Percentiles rank a stretch among this genome's conserved stretches.
These are phyloP conservation scores for Sebastes cheni DNA, from an alignment of 2,797 vertebrate species.

Conservation along the genomic window DNA sequence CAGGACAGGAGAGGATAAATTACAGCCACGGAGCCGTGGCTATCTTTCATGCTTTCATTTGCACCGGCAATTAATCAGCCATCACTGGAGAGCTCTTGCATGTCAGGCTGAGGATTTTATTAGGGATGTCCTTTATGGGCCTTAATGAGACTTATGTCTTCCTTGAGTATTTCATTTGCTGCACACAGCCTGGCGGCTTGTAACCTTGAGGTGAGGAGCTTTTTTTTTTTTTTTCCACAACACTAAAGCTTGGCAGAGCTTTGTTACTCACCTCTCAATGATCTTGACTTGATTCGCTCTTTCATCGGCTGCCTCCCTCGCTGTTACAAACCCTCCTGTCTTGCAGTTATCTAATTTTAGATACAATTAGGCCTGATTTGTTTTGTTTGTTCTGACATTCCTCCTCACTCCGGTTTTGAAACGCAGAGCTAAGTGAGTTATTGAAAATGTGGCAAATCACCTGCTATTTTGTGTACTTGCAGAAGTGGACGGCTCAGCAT, in stretches of 20 bases:
- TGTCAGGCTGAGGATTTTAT: slow-evolving; percentile 85
- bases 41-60: slow-evolving; percentile 82
- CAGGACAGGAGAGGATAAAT: slow-evolving; percentile 82
- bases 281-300: slow-evolving; percentile 68
- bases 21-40: slow-evolving; percentile 69
- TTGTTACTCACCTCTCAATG: slow-evolving; percentile 66
- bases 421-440: slow-evolving; percentile 46
- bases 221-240: slow-evolving; percentile 23
- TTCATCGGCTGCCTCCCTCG: slow-evolving; percentile 57
- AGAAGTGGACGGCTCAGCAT: slow-evolving; percentile 17
- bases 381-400: slow-evolving; percentile 69
- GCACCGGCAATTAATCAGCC: slow-evolving; percentile 86
- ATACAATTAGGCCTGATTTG: slow-evolving; percentile 74
- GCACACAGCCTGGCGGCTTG: slow-evolving; percentile 73
- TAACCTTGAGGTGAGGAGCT: slow-evolving; percentile 78
- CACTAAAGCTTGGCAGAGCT: slow-evolving; percentile 58
- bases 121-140: slow-evolving; percentile 85
- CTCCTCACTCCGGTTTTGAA: slow-evolving; percentile 48
- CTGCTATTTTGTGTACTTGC: slow-evolving; percentile 15
- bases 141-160: slow-evolving; percentile 88
- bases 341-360: slow-evolving; percentile 73
- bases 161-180: slow-evolving; percentile 85
- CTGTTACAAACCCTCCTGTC: slow-evolving; percentile 59
- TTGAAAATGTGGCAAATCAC: slow-evolving; percentile 48
- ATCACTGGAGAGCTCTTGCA: slow-evolving; percentile 84